Evolutionary conservation across 2,113 vertebrate genomes (phyloP).

Genomic region (Austrofundulus limnaeus): DNA sequence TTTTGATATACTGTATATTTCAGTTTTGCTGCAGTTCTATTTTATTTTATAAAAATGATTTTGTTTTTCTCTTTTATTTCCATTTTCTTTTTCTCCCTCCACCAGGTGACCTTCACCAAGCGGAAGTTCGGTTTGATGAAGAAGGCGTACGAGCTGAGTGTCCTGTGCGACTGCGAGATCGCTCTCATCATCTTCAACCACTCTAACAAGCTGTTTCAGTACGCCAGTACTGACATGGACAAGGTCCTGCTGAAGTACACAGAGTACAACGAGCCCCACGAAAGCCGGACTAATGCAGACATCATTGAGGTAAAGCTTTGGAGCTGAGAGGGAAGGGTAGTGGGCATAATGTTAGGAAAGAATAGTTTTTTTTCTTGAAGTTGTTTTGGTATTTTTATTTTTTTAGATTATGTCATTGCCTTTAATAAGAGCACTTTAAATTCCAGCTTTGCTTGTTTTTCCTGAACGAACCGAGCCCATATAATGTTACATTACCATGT

Average conservation of each 20-base stretch:
- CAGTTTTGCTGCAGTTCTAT: neutral
- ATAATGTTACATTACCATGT: neutral
- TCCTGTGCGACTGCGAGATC: constrained; percentile 93
- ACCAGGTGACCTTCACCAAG: constrained; percentile 90
- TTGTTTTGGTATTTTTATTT: neutral
- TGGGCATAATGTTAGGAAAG: neutral
- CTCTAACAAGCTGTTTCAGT: constrained; percentile 77
- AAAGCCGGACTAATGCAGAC: constrained; percentile 76
- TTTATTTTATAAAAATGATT: neutral
- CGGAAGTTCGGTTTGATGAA: constrained; percentile 93
- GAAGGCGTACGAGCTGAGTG: constrained; percentile 93
- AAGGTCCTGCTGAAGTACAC: constrained; percentile 77
- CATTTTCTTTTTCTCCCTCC: neutral
- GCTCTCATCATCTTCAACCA: constrained; percentile 90
- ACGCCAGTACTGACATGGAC: no score
- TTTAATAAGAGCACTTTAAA: neutral
- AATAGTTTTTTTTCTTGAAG: neutral
- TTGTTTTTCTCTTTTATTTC: neutral
- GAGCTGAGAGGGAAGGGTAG: neutral
- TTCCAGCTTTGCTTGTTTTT: neutral
- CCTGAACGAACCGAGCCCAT: neutral
- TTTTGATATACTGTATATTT: neutral
- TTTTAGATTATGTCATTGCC: neutral
- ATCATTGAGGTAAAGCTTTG: constrained; percentile 74
- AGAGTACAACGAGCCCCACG: constrained; percentile 75